phyloP scores from a whole-genome alignment of 2,888 invertebrate species.

The Linhomoeus sp. region DNA sequence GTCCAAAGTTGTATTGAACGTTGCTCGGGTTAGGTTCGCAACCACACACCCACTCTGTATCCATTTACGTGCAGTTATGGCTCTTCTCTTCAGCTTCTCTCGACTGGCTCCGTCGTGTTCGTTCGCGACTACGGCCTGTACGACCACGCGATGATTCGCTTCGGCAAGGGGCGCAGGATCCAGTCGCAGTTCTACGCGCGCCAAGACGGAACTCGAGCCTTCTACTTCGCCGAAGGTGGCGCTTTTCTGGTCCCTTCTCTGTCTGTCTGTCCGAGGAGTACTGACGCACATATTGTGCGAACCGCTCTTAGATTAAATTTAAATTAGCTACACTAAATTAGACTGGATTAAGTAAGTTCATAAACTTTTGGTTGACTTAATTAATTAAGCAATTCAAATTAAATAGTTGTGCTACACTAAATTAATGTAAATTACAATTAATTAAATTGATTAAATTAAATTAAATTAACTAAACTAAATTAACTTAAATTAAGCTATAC shows the following conservation, averaged over 20 bases:
- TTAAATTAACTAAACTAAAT: too few relatives aligned
- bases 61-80: neutral
- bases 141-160: conserved; percentile 86
- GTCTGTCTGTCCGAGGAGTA: too few relatives aligned
- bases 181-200: conserved; percentile 55
- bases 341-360: too few relatives aligned
- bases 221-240: conserved; percentile 35
- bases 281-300: too few relatives aligned
- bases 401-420: too few relatives aligned
- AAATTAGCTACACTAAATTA: conserved; percentile 1
- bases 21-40: conserved; percentile 35
- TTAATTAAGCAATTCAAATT: too few relatives aligned
- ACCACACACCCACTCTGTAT: neutral
- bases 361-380: too few relatives aligned
- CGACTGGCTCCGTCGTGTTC: conserved; percentile 54
- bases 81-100: conserved; percentile 30
- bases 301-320: too few relatives aligned
- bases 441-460: too few relatives aligned
- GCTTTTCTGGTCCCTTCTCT: too few relatives aligned
- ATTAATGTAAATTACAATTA: too few relatives aligned
- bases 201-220: conserved; percentile 76
- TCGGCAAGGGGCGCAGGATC: conserved; percentile 65
- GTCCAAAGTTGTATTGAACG: conserved; percentile 37
- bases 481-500: too few relatives aligned
- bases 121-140: conserved; percentile 83